Evolutionary conservation across 1,140 invertebrate genomes (phyloP).

Genomic region (Pseudoatta argentina): DNA sequence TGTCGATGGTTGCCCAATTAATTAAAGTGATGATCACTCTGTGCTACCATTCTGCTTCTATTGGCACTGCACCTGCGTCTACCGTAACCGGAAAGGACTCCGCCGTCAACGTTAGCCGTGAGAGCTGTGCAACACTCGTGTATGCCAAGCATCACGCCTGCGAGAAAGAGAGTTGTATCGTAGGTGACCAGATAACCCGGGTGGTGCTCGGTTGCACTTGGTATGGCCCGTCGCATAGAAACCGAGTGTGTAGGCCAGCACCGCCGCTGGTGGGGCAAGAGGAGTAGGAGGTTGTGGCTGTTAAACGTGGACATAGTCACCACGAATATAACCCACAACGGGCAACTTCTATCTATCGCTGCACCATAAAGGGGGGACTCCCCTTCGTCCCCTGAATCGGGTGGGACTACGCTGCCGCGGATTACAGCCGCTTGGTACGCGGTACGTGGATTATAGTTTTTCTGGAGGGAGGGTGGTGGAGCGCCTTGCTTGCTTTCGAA

Average conservation of each 20-base stretch:
- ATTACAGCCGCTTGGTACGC: constrained; percentile 64
- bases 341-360: constrained; percentile 56
- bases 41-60: background rate
- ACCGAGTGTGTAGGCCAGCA: constrained; percentile 57
- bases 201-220: constrained; percentile 81
- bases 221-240: constrained; percentile 70
- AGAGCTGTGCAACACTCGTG: constrained; percentile 31
- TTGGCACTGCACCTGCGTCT: constrained; percentile 61
- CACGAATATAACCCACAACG: constrained; percentile 60
- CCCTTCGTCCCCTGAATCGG: constrained; percentile 54
- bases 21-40: constrained; percentile 30
- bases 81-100: constrained; percentile 47
- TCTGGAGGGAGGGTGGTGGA: constrained; percentile 83
- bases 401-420: constrained; percentile 63
- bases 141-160: constrained; percentile 68
- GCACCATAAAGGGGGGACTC: constrained; percentile 22
- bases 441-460: constrained; percentile 85
- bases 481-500: constrained; percentile 85
- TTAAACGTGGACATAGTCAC: constrained; percentile 61
- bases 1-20: constrained; percentile 31
- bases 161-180: constrained; percentile 72
- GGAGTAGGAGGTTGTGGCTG: constrained; percentile 70
- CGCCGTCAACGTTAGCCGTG: background rate
- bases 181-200: constrained; percentile 80
- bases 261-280: constrained; percentile 55